Evolutionary conservation across 64 coral and sea anemone species (phyloP).

Genomic region (Montipora cactus): DNA sequence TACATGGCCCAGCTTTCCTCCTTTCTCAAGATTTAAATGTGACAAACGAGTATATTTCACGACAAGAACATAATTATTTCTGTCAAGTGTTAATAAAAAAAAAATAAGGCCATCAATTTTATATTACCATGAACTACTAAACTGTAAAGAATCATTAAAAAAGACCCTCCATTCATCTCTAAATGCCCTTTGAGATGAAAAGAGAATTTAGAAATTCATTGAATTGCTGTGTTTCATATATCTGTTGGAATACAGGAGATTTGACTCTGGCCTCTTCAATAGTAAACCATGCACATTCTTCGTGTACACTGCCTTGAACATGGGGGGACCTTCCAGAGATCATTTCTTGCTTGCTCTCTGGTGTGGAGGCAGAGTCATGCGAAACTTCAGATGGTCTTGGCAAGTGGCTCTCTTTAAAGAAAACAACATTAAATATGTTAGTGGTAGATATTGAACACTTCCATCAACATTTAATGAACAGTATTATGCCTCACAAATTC

Average conservation of each 20-base stretch:
- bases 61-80: no score
- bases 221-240: conserved; percentile 79
- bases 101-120: no score
- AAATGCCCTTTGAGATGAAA: neutral
- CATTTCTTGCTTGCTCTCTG: neutral
- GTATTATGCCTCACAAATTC: no score
- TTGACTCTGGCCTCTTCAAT: conserved; percentile 82
- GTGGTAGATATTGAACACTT: no score
- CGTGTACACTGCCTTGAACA: conserved; percentile 82
- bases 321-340: conserved; percentile 67
- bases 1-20: no score
- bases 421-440: neutral
- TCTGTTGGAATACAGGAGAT: conserved; percentile 82
- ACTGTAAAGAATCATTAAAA: no score
- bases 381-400: neutral
- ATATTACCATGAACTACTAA: no score
- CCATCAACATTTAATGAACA: no score
- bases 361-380: neutral
- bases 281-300: conserved; percentile 92
- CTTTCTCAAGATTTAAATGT: no score
- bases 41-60: no score
- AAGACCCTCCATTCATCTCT: no score
- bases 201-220: conserved; percentile 50
- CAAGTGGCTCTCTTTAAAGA: neutral
- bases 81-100: no score